Base-by-base conservation (phyloP, 2,888 invertebrate species). In the Chironomus riparius region DNA sequence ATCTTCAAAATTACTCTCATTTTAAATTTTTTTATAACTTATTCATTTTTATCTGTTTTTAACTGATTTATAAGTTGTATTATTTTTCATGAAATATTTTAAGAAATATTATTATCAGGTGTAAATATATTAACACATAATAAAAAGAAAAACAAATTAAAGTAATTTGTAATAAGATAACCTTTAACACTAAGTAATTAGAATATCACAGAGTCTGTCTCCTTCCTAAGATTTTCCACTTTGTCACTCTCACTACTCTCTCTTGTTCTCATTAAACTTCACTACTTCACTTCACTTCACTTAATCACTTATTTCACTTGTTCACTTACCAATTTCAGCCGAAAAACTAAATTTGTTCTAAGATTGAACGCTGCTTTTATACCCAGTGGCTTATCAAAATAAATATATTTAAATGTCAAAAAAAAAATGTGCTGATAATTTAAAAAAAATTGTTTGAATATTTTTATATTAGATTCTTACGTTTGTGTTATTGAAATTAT, bases 291-390 rank as follows among this genome's bases (percentile, higher is more conserved):
- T 74, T 65, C 24, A 65, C 65, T 74, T 38, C 38, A 38, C 38
- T 70, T 48, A 47, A n/a, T n/a, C n/a, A n/a, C n/a, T n/a, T n/a
- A n/a, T 48, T 74, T 21, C 74, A 74, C 74, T 74, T 65, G 47
- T 74, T 74, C 6, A 74, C 74, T 74, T 68, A 74, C 74, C 74
- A 21, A 74, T 47, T 47, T 68, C 74, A 65, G 68, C 74, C 74
- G 74, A 74, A 22, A 74, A 68, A 74, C 74, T 74, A 68, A 72
- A 74, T 13, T 68, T 74, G 65, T 47, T 65, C 68, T 68, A 22
- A 13, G 68, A 21, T 65, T 48, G 47, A 68, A 7, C 15, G 68
- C 74, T 68, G 21, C 47, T 62, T 74, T 74, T 74, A 74, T 70
- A 70, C 18, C 47, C 68, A n/a, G 6, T 13, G 47, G 70, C 13